Evolutionary conservation across 2,113 vertebrate species (phyloP), one percentile per base, ranked within the genome.

Genomic region (Odocoileus hemionus): DNA sequence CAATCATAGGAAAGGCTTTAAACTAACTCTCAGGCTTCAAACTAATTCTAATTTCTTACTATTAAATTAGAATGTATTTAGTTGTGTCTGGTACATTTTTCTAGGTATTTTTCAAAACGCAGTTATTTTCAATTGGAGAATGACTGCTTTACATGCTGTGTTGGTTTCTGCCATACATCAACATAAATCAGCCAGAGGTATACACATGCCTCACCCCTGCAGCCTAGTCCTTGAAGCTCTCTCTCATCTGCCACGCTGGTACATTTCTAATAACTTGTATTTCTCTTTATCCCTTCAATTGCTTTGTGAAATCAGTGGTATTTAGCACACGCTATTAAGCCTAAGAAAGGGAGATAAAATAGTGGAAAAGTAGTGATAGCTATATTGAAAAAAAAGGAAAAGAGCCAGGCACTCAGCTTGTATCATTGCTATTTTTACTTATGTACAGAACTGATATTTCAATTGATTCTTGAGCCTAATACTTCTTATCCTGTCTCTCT

Each of bases 221-320:
- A 70, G 19, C 36, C 36, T 43, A 6, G 36, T 43, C 70, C 39
- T 43, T 43, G 36, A 74, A 25, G 11, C 36, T 25, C 36, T 23
- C 36, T 74, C 36, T 21, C 70, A 74, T 43, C 70, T 74, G 21
- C 70, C 36, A 74, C 11, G 11, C 88, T n/a, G 43, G 54, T 79
- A 60, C 30, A 91, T 82, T 92, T 92, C 91, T 86, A 57, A 89
- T 95, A 91, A 94, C 88, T 95, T 88, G 76, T 94, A 30, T 94
- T 90, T 97, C 61, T 88, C 88, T 88, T 97, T 54, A 91, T 64
- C 50, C 47, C 54, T 92, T 88, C 88, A 88, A 90, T 82, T 96
- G 86, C 76, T 96, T 94, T 95, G 17, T 95, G 85, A 97, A 95
- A 97, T 95, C 88, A 96, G 78, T 47, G 85, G 36, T 91, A 83